These are phyloP conservation scores for Hyppa rectilinea DNA, from an alignment of 2,888 invertebrate species.

Conservation along the genomic window DNA sequence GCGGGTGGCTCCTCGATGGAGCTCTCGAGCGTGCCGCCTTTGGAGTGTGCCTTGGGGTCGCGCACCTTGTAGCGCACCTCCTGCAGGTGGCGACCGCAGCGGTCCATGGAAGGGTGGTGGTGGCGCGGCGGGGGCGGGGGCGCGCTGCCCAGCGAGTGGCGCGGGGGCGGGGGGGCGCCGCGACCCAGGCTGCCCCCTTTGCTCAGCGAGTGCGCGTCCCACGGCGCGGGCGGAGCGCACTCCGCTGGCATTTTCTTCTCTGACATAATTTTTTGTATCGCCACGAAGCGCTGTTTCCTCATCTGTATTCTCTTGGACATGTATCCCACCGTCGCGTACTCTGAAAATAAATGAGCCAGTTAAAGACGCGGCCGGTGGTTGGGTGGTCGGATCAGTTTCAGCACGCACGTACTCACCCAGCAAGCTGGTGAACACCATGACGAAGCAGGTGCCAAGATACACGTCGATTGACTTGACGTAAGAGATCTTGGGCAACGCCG, in stretches of 20 bases:
- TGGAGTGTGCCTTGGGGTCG: conserved; percentile 97
- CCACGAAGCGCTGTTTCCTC: conserved; percentile 96
- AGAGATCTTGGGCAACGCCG: conserved; percentile 98
- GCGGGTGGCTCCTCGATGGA: conserved; percentile 91
- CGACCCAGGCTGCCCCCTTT: conserved; percentile 93
- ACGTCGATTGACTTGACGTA: conserved; percentile 99
- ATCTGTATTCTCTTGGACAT: conserved; percentile 98
- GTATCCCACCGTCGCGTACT: conserved; percentile 98
- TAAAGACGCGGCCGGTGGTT: neutral
- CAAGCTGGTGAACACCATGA: conserved; percentile 98
- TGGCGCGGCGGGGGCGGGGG: conserved; percentile 74
- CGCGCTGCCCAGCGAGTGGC: conserved; percentile 69
- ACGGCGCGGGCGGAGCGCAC: conserved; percentile 90
- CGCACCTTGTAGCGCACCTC: conserved; percentile 98
- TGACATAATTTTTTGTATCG: conserved; percentile 96
- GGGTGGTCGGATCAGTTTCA: neutral
- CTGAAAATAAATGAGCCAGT: conserved; percentile 86
- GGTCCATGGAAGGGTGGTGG: conserved; percentile 36
- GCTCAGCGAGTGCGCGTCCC: conserved; percentile 91
- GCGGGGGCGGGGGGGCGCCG: conserved; percentile 75
- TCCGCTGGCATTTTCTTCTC: conserved; percentile 96
- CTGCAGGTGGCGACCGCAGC: conserved; percentile 87
- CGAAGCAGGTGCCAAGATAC: conserved; percentile 98
- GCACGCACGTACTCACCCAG: conserved; percentile 91
- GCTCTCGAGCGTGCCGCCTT: conserved; percentile 96